Evolutionary conservation across 2,888 invertebrate species (phyloP).

Genomic region (Ophion costatus): DNA sequence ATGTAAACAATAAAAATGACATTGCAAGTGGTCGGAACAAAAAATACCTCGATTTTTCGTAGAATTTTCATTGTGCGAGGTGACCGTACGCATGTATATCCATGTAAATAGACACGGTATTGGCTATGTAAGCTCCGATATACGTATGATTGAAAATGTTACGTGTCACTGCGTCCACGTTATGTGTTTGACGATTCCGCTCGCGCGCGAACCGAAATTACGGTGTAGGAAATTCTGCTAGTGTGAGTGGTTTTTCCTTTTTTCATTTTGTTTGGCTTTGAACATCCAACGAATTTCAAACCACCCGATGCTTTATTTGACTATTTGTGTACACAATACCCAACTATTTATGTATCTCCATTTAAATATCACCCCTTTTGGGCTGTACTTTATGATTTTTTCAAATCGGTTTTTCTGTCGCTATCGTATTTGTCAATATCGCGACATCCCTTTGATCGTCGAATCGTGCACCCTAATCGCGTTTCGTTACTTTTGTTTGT

Average conservation of each 20-base stretch:
- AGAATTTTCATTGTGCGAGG: neutral
- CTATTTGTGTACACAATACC: slow-evolving; percentile 10
- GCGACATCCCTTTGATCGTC: slow-evolving; percentile 35
- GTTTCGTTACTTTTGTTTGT: slow-evolving; percentile 3
- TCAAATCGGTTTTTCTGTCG: neutral
- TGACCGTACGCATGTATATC: neutral
- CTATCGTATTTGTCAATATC: slow-evolving; percentile 30
- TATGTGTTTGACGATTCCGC: slow-evolving; percentile 31
- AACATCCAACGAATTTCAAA: slow-evolving; percentile 32
- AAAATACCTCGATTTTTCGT: neutral
- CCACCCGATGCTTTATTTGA: neutral
- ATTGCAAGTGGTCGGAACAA: neutral
- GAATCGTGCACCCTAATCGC: slow-evolving; percentile 18
- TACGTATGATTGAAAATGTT: slow-evolving; percentile 46
- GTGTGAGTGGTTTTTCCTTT: slow-evolving; percentile 10
- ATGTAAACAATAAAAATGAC: neutral
- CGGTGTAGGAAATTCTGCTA: slow-evolving; percentile 9
- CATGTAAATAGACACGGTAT: neutral
- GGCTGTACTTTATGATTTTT: neutral
- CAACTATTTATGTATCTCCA: slow-evolving; percentile 4
- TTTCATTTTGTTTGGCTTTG: neutral
- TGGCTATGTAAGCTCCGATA: slow-evolving; percentile 40
- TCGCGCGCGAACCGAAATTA: slow-evolving; percentile 17
- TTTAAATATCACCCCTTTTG: slow-evolving; percentile 6
- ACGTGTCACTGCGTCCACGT: slow-evolving; percentile 15